A percentile compares a stretch with the other conserved stretches of the same genome.
These are phyloP conservation scores for Corythornis cristatus DNA, from an alignment of 2,113 vertebrate genomes.

Conservation along the genomic window DNA sequence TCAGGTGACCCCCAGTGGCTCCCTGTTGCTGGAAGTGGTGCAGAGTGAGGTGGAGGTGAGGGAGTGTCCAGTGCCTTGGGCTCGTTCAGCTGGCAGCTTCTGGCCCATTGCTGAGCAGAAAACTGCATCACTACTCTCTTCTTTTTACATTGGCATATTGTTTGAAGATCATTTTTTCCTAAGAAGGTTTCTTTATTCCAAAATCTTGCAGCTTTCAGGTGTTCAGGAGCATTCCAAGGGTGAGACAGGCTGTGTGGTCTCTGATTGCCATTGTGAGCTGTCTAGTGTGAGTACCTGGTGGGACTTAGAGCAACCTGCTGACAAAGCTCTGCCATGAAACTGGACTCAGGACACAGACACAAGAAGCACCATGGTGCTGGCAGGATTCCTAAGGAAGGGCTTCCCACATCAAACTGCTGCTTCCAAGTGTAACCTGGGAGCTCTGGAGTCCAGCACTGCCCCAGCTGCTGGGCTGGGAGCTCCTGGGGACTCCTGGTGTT, in stretches of 20 bases:
- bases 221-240: background rate
- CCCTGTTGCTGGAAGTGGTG: background rate
- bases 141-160: background rate
- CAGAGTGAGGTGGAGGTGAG: background rate
- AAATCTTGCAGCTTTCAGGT: background rate
- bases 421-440: fast-evolving
- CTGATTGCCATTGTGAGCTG: background rate
- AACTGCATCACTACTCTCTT: background rate
- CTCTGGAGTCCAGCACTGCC: background rate
- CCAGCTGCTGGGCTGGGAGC: background rate
- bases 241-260: background rate
- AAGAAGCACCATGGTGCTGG: background rate
- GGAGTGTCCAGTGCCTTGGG: background rate
- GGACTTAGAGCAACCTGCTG: background rate
- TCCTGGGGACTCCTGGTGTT: fast-evolving
- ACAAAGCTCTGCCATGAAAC: background rate
- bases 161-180: background rate
- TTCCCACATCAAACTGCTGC: background rate
- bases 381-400: background rate
- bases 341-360: fast-evolving
- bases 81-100: background rate
- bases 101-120: background rate
- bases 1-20: background rate
- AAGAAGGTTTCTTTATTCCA: fast-evolving
- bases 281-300: background rate